Evolutionary conservation across 1,140 invertebrate species (phyloP).

Genomic region (Calliopsis andreniformis): DNA sequence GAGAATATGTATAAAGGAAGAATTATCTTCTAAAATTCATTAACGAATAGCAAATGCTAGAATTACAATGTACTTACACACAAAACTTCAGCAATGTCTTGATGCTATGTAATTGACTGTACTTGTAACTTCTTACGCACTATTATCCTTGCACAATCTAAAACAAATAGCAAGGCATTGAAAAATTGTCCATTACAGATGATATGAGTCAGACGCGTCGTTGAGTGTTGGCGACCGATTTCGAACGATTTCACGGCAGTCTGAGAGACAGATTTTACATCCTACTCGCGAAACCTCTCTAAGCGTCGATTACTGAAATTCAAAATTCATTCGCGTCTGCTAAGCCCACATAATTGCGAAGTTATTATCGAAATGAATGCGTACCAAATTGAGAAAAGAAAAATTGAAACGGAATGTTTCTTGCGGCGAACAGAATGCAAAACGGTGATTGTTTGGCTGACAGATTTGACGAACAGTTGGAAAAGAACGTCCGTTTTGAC

Average conservation of each 20-base stretch:
- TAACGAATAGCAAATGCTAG: neutral
- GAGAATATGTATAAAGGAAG: slow-evolving; percentile 1
- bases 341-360: neutral
- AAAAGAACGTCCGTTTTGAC: slow-evolving; percentile 59
- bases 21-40: no score
- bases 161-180: slow-evolving; percentile 38
- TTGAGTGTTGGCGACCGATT: slow-evolving; percentile 6
- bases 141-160: slow-evolving; percentile 51
- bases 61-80: slow-evolving; percentile 38
- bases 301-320: no score
- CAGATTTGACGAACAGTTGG: slow-evolving; percentile 44
- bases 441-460: slow-evolving; percentile 23
- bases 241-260: slow-evolving; percentile 3
- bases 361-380: slow-evolving; percentile 25
- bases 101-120: slow-evolving; percentile 58
- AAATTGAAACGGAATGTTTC: neutral
- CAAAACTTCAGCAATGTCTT: slow-evolving; percentile 36
- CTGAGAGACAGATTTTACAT: no score
- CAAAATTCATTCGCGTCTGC: neutral
- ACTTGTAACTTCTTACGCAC: slow-evolving; percentile 48
- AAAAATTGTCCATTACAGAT: slow-evolving; percentile 1
- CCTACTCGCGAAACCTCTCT: no score
- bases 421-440: slow-evolving; percentile 1
- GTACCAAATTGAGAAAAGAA: slow-evolving; percentile 4
- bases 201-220: slow-evolving; percentile 29